These are phyloP conservation scores for Poeciliopsis retropinna DNA, from an alignment of 2,113 vertebrate species.

Conservation along the genomic window DNA sequence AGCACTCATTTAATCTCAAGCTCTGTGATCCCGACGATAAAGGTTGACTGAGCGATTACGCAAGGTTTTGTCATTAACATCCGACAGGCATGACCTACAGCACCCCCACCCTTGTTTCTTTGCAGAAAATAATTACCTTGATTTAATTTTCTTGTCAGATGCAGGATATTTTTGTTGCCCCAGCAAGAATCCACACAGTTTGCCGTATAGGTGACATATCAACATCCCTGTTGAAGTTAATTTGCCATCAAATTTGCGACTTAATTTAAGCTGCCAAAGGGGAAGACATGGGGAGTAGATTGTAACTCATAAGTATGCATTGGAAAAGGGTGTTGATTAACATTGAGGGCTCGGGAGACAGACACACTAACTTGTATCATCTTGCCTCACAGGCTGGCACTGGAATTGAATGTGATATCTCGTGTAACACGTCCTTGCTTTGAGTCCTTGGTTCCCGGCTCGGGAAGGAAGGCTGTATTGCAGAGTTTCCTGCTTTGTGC, in stretches of 20 bases:
- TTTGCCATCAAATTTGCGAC: conserved; percentile 71
- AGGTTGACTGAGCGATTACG: conserved; percentile 62
- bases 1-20: conserved; percentile 54
- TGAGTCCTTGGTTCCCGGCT: conserved; percentile 62
- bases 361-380: conserved; percentile 61
- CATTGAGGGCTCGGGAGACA: conserved; percentile 68
- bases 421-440: conserved; percentile 70
- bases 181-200: conserved; percentile 32
- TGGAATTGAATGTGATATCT: conserved; percentile 69
- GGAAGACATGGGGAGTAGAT: conserved; percentile 69
- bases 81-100: conserved; percentile 24
- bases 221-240: conserved; percentile 65
- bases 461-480: conserved; percentile 55
- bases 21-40: conserved; percentile 55
- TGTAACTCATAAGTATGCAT: conserved; percentile 77
- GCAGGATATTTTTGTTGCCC: conserved; percentile 16
- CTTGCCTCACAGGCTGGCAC: conserved; percentile 68
- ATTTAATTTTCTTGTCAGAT: conserved; percentile 56
- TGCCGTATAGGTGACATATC: conserved; percentile 67
- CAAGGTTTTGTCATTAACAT: conserved; percentile 47
- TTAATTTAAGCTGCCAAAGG: conserved; percentile 72
- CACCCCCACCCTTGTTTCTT: conserved; percentile 29
- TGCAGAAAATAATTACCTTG: conserved; percentile 41
- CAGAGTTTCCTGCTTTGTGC: conserved; percentile 49
- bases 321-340: conserved; percentile 73